Percentiles rank a stretch among this genome's conserved stretches.
Evolutionary conservation across 2,888 invertebrate species (phyloP).

Genomic region (Ectemnius continuus): DNA sequence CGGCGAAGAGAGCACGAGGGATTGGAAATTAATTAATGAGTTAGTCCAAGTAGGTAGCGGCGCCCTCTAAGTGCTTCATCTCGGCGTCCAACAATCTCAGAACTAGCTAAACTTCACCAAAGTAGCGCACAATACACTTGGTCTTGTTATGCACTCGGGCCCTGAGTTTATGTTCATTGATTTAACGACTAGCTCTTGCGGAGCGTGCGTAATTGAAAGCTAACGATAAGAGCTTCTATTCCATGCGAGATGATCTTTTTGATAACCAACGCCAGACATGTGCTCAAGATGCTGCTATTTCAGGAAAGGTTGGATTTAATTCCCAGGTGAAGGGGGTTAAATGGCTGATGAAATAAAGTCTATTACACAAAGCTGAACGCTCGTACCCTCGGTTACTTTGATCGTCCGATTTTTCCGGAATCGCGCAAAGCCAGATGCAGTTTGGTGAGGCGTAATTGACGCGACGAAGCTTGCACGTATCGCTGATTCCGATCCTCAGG

Average conservation of each 20-base stretch:
- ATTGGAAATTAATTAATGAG: conserved; percentile 19
- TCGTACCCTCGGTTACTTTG: no score
- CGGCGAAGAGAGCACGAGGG: background rate
- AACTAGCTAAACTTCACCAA: conserved; percentile 23
- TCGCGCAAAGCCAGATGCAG: no score
- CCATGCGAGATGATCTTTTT: no score
- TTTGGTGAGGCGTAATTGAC: conserved; percentile 42
- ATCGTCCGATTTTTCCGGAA: no score
- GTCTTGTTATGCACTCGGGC: background rate
- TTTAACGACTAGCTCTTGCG: conserved; percentile 37
- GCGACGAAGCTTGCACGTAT: conserved; percentile 37
- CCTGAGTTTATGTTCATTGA: conserved; percentile 33
- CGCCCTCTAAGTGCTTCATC: conserved; percentile 16
- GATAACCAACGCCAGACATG: no score
- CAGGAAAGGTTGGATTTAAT: no score
- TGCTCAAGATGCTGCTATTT: no score
- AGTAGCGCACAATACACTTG: conserved; percentile 10
- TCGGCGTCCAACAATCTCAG: conserved; percentile 29
- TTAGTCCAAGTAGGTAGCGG: background rate
- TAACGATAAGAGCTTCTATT: no score
- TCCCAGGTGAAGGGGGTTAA: no score
- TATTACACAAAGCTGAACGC: no score
- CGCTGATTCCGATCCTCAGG: conserved; percentile 35
- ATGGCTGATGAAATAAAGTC: no score
- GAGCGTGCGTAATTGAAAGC: no score